A percentile compares a stretch with the other conserved stretches of the same genome.
These are phyloP conservation scores for Perca fluviatilis DNA, from an alignment of 2,113 vertebrate species.

Conservation along the genomic window DNA sequence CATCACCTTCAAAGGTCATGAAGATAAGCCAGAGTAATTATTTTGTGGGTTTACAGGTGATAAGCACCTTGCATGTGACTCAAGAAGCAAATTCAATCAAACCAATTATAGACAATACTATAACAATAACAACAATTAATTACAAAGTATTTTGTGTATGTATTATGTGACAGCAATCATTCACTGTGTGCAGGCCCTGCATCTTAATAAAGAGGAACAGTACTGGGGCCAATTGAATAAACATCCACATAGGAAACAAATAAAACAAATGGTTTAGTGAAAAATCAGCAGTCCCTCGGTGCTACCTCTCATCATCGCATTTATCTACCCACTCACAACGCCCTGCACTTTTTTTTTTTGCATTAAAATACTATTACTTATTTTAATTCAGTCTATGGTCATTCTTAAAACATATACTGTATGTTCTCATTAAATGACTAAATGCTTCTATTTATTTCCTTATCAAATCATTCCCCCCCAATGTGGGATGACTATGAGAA, in stretches of 20 bases:
- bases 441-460: no score
- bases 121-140: slow-evolving; percentile 56
- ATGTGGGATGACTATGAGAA: slow-evolving; percentile 4
- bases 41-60: slow-evolving; percentile 55
- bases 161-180: slow-evolving; percentile 25
- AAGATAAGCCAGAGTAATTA: slow-evolving; percentile 67
- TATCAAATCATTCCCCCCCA: no score
- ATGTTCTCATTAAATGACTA: background rate
- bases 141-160: slow-evolving; percentile 39
- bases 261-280: slow-evolving; percentile 48
- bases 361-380: slow-evolving; percentile 61
- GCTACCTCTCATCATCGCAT: slow-evolving; percentile 38
- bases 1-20: slow-evolving; percentile 63
- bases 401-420: slow-evolving; percentile 15
- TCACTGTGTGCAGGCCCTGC: slow-evolving; percentile 25
- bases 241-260: slow-evolving; percentile 59
- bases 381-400: slow-evolving; percentile 43
- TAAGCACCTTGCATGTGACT: slow-evolving; percentile 54
- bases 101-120: slow-evolving; percentile 42
- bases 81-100: slow-evolving; percentile 60
- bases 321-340: slow-evolving; percentile 44
- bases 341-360: slow-evolving; percentile 42
- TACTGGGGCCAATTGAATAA: slow-evolving; percentile 50
- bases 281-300: slow-evolving; percentile 42
- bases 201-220: slow-evolving; percentile 35